Conservation (phyloP, 2,113 vertebrate species). For the Condylura cristata region DNA sequence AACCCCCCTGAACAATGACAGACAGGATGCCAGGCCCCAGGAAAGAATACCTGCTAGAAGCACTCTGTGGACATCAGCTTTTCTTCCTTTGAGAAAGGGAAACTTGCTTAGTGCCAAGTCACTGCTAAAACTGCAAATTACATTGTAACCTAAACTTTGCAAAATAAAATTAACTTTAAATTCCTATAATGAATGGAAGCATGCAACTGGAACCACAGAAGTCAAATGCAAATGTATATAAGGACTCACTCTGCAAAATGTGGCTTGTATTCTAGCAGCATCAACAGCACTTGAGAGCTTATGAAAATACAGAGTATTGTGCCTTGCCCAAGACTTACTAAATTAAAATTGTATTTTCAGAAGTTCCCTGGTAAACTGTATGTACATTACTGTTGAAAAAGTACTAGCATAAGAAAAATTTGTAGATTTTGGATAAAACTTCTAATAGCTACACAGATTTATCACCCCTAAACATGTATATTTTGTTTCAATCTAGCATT, state of each 20-base stretch:
- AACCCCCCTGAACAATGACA: not conserved
- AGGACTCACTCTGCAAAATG: not conserved
- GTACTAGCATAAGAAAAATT: not conserved
- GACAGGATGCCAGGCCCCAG: not conserved
- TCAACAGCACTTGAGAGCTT: not conserved
- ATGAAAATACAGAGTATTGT: not conserved
- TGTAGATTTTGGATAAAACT: not conserved
- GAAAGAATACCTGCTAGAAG: not conserved
- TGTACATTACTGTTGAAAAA: constrained; percentile 21
- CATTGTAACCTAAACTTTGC: constrained; percentile 20
- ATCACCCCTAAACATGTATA: not conserved
- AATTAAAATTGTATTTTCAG: constrained; percentile 15
- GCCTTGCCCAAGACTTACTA: not conserved
- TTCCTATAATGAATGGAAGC: not conserved
- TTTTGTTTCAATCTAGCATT: not conserved
- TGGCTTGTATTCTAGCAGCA: not conserved
- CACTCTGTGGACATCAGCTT: not conserved
- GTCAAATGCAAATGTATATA: not conserved
- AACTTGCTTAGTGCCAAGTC: not conserved
- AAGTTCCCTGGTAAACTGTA: not conserved
- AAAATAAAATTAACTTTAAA: constrained; percentile 39
- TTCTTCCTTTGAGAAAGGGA: not conserved
- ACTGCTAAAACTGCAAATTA: not conserved
- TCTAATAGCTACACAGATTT: not conserved
- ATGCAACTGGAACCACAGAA: not conserved